Evolutionary conservation across 2,888 invertebrate genomes (phyloP), one percentile per base, ranked within the genome.

Genomic region (Brachynemurus nebulosus): DNA sequence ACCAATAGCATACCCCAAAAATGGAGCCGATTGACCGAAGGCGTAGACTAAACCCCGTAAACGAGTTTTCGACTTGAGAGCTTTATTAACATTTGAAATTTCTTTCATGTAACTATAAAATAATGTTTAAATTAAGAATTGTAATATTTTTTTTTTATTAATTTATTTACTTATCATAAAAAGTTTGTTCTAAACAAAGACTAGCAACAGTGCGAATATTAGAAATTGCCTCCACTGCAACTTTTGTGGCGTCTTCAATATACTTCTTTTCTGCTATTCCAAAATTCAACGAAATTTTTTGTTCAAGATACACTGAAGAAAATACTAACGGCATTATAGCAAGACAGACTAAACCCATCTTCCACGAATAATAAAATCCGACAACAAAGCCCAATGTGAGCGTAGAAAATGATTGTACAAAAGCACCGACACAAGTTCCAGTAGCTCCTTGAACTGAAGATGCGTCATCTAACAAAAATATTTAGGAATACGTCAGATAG

Each of bases 201-300:
- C 71, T 71, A 23, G 75, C 76, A 7, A 77, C 76, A 1, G 80
- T 80, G 23, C 79, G 64, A 21, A 80, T 73, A 52, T 76, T 73
- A 5, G 74, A 68, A 37, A 85, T 81, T 0, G 82, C 82, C 53
- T 85, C 84, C 0, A 81, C 75, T 0, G 84, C 85, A 17, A 83
- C 76, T 40, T 78, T 78, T 0, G 78, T 79, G 0, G 82, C 80
- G 25, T 63, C 65, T 53, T 82, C 77, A 14, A 79, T 70, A 0
- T 80, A 78, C 41, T 64, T 61, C 45, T 78, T 70, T 48, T 81
- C 78, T 2, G 68, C 62, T n/a, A n/a, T n/a, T 1, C 74, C 38
- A 2, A 14, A 18, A 5, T 16, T n/a, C 3, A 14, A 14, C 8
- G 38, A 14, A n/a, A 37, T n/a, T 37, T 34, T 44, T 37, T 20